Percentiles rank a stretch among this genome's conserved stretches.
These are phyloP conservation scores for Crenuchus spilurus DNA, from an alignment of 2,797 vertebrate genomes.

Conservation along the genomic window DNA sequence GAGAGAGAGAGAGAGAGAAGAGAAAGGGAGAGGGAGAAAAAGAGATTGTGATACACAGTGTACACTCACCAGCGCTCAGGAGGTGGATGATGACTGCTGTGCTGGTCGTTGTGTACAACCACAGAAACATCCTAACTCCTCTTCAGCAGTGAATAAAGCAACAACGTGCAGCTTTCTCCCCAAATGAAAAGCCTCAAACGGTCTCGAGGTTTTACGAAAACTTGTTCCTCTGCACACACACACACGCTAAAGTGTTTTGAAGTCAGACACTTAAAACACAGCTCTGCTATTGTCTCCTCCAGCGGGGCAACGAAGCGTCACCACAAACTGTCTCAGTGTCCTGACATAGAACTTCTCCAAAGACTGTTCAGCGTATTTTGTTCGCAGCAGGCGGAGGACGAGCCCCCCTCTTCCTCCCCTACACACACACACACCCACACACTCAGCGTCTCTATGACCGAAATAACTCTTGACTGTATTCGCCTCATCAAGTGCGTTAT, in stretches of 20 bases:
- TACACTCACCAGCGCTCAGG: slow-evolving; percentile 33
- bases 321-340: neutral
- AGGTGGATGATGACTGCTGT: slow-evolving; percentile 9
- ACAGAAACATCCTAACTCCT: slow-evolving; percentile 39
- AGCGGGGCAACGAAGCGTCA: neutral
- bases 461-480: slow-evolving; percentile 12
- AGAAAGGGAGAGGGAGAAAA: neutral
- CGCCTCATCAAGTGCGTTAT: slow-evolving; percentile 24
- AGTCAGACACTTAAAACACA: neutral
- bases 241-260: neutral
- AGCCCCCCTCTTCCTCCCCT: neutral
- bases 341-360: neutral
- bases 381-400: neutral
- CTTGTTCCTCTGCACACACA: neutral
- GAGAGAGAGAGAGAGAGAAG: neutral
- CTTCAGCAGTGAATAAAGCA: neutral
- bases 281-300: neutral
- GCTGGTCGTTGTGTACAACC: neutral
- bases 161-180: neutral
- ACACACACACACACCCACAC: neutral
- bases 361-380: neutral
- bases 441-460: neutral
- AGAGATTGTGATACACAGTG: too few species aligned
- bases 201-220: neutral
- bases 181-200: neutral